A percentile compares a stretch with the other conserved stretches of the same genome.
Conservation (phyloP, 2,888 invertebrate genomes). For the Osmoderma eremita region DNA sequence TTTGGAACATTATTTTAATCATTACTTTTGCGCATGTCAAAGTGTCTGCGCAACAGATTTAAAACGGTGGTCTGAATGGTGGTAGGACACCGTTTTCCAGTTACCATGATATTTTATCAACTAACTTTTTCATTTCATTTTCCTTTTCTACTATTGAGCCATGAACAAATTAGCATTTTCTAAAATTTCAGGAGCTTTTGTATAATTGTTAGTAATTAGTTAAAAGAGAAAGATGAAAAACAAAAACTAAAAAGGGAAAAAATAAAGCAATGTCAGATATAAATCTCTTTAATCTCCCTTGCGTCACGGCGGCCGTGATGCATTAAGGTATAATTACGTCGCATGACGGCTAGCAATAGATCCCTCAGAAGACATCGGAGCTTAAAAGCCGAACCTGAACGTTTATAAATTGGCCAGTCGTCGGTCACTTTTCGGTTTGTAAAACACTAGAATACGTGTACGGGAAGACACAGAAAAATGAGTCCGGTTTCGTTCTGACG, state of each 20-base stretch:
- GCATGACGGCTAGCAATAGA: constrained; percentile 29
- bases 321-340: constrained; percentile 35
- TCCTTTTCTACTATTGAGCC: neutral
- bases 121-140: neutral
- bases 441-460: constrained; percentile 50
- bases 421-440: constrained; percentile 40
- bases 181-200: constrained; percentile 2
- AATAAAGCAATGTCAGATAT: constrained; percentile 30
- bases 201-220: neutral
- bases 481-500: constrained; percentile 51
- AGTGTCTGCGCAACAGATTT: constrained; percentile 45
- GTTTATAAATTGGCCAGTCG: constrained; percentile 53
- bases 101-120: neutral
- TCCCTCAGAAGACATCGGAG: constrained; percentile 29
- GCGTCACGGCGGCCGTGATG: constrained; percentile 26
- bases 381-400: constrained; percentile 39
- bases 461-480: constrained; percentile 53
- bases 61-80: constrained; percentile 24
- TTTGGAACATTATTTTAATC: constrained; percentile 52
- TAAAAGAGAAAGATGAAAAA: constrained; percentile 15
- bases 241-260: constrained; percentile 31
- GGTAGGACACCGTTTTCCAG: neutral
- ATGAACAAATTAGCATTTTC: constrained; percentile 12
- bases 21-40: constrained; percentile 59
- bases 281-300: constrained; percentile 32